Evolutionary conservation across 1,140 invertebrate genomes (phyloP), one percentile per base, ranked within the genome.

Genomic region (Drosophila sucinea): DNA sequence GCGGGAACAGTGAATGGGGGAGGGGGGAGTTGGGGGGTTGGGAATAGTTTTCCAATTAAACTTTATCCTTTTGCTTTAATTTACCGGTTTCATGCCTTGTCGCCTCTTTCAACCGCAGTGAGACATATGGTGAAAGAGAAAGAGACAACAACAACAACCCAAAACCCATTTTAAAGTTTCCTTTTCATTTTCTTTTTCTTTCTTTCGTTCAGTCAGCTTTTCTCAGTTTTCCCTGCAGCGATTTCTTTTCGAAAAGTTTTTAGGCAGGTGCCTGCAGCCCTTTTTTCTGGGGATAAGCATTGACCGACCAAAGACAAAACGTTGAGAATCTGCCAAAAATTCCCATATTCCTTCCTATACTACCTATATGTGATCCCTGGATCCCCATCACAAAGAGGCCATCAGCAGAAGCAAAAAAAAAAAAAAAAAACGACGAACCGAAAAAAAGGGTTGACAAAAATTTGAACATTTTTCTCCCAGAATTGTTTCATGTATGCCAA

Each of bases 11-110:
- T 6, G 54, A 7, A 25, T 47, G 8, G 17, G 11, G 17, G 1
- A 41, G 30, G 17, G 23, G 23, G 44, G 44, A 47, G 69, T 47
- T 25, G 78, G 47, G n/a, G 67, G 71, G 55, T 66, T 85, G 87
- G 90, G 89, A 91, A 91, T 91, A 91, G 90, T 91, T 91, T 91
- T 91, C 90, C 90, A 91, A 91, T 91, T 91, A 91, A 91, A 91
- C 90, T 91, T 91, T 91, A 91, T 91, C 90, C 90, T 91, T 91
- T 91, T 90, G 81, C 86, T 86, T 87, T 87, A 91, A 91, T 91
- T 91, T 91, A 91, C 90, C 87, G 90, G 90, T 91, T 91, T 91
- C 90, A 91, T 91, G 90, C 81, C 90, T 91, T 91, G 90, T 91
- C 90, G 90, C 90, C 90, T 91, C 79, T 90, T 91, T 91, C 76